phyloP scores from a whole-genome alignment of 2,797 vertebrate species.

The Iguana delicatissima region DNA sequence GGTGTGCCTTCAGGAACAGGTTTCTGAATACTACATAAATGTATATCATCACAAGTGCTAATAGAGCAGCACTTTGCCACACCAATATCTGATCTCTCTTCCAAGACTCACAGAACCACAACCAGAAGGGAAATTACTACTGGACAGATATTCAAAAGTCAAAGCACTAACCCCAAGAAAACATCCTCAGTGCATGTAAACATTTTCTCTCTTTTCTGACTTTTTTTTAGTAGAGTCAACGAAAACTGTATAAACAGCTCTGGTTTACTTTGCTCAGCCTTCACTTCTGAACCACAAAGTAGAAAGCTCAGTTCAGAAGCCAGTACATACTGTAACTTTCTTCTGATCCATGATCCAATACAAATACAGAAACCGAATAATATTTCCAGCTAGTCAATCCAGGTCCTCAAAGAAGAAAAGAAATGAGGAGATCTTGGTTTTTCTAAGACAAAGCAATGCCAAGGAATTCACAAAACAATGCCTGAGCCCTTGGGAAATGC shows the following conservation, averaged over 20 bases:
- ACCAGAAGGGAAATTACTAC: background rate
- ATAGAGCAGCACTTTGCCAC: background rate
- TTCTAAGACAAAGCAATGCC: conserved; percentile 72
- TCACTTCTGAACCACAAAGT: conserved; percentile 55
- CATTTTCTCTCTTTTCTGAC: conserved; percentile 39
- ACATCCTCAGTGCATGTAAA: conserved; percentile 73
- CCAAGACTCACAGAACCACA: background rate
- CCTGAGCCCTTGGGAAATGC: conserved; percentile 56
- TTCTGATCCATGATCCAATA: conserved; percentile 77
- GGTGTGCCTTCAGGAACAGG: background rate
- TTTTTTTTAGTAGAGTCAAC: conserved; percentile 58
- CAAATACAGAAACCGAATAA: conserved; percentile 77
- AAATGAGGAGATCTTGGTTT: conserved; percentile 70
- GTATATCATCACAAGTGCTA: background rate
- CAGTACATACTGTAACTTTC: conserved; percentile 66
- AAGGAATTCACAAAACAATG: conserved; percentile 73
- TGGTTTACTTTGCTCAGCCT: conserved; percentile 58
- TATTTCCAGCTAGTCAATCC: conserved; percentile 80
- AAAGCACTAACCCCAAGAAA: conserved; percentile 71
- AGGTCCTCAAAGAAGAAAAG: conserved; percentile 76
- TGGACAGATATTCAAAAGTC: conserved; percentile 32
- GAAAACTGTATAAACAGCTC: conserved; percentile 72
- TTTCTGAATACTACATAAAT: background rate
- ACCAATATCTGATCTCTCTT: background rate
- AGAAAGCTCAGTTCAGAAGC: conserved; percentile 50